Conservation (phyloP, 2,113 vertebrate genomes). For the Alaudala cheleensis region DNA sequence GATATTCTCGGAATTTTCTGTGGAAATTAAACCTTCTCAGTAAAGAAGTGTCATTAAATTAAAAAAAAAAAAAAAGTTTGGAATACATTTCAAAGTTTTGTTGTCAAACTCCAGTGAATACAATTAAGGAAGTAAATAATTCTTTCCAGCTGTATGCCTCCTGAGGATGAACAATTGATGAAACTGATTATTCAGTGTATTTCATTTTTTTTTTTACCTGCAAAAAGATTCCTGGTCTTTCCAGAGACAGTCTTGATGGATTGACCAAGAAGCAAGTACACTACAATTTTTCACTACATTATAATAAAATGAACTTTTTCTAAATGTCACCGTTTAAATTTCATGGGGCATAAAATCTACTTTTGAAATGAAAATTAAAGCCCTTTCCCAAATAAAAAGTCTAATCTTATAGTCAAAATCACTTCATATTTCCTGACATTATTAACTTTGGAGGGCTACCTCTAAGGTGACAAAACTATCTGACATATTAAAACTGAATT, state of each 20-base stretch:
- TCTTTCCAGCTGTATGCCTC: background rate
- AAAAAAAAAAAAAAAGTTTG: background rate
- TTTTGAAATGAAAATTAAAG: conserved; percentile 76
- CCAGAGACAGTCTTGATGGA: conserved; percentile 50
- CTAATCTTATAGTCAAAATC: conserved; percentile 70
- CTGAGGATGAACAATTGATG: conserved; percentile 35
- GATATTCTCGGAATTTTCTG: background rate
- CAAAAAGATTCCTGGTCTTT: conserved; percentile 44
- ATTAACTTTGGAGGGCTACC: conserved; percentile 71
- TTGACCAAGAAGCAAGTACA: conserved; percentile 36
- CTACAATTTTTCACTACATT: conserved; percentile 71
- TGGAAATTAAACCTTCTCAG: background rate
- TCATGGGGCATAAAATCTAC: conserved; percentile 71
- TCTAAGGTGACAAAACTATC: conserved; percentile 66
- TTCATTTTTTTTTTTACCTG: conserved; percentile 41
- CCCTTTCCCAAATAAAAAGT: conserved; percentile 66
- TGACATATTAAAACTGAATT: conserved; percentile 68
- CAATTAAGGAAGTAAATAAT: conserved; percentile 52
- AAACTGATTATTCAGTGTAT: background rate
- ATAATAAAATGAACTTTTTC: conserved; percentile 71
- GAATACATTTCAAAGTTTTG: background rate
- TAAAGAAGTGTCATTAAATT: background rate
- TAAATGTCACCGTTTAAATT: conserved; percentile 79
- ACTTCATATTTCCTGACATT: conserved; percentile 65
- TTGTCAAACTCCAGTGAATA: conserved; percentile 32